Evolutionary conservation across 2,888 invertebrate species (phyloP), one percentile per base, ranked within the genome.

Genomic region (Latrodectus elegans): DNA sequence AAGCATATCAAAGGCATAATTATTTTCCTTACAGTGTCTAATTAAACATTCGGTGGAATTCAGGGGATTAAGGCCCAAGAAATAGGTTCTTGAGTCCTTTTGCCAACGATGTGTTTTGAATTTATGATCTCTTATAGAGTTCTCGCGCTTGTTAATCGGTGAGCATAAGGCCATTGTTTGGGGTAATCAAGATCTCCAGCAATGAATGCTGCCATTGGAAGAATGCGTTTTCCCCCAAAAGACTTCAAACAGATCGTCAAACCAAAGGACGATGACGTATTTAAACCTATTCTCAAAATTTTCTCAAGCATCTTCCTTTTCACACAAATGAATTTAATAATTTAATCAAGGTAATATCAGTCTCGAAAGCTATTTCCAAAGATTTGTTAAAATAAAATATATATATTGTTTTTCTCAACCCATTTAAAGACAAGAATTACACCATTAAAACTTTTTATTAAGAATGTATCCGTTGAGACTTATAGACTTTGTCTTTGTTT

Each of bases 11-110:
- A 85, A 74, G 67, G 74, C 55, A 80, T 72, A 77, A 81, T 87
- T 87, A 87, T 81, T 87, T 87, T 87, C 81, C 86, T 87, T 72
- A 78, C 73, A 78, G 84, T 53, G 77, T 64, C 70, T 51, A 49
- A 60, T 64, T 71, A 70, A 26, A 53, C 51, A 68, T 49, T 38
- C 22, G 67, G 77, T 78, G 84, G 71, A 84, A 84, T 84, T 84
- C 77, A 65, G 49, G 77, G 67, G 84, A 84, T 84, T 84, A 84
- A 84, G 77, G 64, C 65, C 22, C 60, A 72, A 72, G 67, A 77
- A 78, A 84, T 84, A 68, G 77, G 60, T 72, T 76, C 53, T 22
- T 60, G 78, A 77, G 84, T 72, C 77, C 77, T 72, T 78, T 77
- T 73, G 84, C 76, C 49, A 26, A 52, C 70, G 83, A 71, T 76